These are phyloP conservation scores for Himantopus leucocephalus DNA, from an alignment of 2,113 vertebrate species.

Conservation along the genomic window DNA sequence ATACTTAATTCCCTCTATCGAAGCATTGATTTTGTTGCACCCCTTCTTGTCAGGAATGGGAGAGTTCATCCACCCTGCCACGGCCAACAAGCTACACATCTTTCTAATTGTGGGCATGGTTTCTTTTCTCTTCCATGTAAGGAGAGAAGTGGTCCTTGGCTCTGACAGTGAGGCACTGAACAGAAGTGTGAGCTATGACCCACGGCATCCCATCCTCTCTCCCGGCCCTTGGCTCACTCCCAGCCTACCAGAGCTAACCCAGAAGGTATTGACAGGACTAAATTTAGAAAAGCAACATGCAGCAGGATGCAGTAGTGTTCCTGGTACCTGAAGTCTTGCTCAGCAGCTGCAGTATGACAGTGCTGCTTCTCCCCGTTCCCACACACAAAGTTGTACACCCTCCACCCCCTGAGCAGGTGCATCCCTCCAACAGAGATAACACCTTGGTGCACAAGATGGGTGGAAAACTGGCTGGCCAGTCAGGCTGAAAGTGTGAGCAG, in stretches of 20 bases:
- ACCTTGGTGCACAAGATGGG: neutral
- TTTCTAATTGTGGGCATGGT: neutral
- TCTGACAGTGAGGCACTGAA: neutral
- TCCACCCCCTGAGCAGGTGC: neutral
- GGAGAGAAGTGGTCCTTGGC: neutral
- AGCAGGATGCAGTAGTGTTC: accelerated
- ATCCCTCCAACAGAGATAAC: neutral
- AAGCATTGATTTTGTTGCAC: neutral
- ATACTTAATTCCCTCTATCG: neutral
- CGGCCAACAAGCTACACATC: neutral
- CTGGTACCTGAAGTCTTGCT: neutral
- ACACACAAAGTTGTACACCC: accelerated
- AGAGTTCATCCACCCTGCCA: neutral
- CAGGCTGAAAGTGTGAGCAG: neutral
- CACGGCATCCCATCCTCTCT: neutral
- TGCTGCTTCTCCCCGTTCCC: neutral
- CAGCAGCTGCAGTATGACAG: neutral
- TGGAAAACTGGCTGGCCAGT: neutral
- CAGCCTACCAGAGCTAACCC: neutral
- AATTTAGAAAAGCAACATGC: neutral
- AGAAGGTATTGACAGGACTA: neutral
- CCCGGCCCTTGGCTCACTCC: neutral
- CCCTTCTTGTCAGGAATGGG: neutral
- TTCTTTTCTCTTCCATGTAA: neutral
- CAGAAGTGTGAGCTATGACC: neutral